These are phyloP conservation scores for Oreonectes daqikongensis DNA, from an alignment of 2,797 vertebrate species.

Conservation along the genomic window DNA sequence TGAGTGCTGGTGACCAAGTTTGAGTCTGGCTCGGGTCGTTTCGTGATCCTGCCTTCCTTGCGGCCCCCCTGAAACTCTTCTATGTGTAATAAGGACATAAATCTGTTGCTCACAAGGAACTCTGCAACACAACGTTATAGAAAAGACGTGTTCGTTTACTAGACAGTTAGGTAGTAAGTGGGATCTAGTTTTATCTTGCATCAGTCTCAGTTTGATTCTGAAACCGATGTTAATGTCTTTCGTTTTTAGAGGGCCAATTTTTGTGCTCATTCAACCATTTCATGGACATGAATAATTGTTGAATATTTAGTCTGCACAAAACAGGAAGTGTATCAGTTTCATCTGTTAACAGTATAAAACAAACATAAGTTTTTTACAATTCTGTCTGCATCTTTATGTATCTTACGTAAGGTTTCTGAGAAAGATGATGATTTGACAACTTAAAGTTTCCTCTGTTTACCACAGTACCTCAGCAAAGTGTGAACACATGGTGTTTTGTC, in stretches of 20 bases:
- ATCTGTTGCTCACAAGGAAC: too few species aligned
- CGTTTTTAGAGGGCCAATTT: background rate
- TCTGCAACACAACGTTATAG: too few species aligned
- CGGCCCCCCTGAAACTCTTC: too few species aligned
- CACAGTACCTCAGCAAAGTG: slow-evolving; percentile 47
- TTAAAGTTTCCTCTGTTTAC: slow-evolving; percentile 46
- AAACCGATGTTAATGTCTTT: too few species aligned
- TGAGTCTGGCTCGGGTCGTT: background rate
- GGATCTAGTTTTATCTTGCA: too few species aligned
- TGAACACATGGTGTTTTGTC: slow-evolving; percentile 66
- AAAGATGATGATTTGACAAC: slow-evolving; percentile 15
- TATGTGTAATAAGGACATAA: too few species aligned
- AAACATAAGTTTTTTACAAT: background rate
- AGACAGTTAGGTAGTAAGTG: background rate
- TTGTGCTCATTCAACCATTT: background rate
- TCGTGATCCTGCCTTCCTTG: too few species aligned
- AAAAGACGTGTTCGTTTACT: too few species aligned
- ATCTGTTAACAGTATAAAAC: background rate
- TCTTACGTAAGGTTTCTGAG: background rate
- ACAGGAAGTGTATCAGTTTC: background rate
- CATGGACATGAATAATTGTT: slow-evolving; percentile 3
- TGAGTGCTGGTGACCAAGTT: background rate
- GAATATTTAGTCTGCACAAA: background rate
- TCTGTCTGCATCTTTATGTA: background rate
- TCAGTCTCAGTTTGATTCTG: too few species aligned